Base-by-base conservation (phyloP, 2,888 invertebrate genomes). In the Nineta flava region DNA sequence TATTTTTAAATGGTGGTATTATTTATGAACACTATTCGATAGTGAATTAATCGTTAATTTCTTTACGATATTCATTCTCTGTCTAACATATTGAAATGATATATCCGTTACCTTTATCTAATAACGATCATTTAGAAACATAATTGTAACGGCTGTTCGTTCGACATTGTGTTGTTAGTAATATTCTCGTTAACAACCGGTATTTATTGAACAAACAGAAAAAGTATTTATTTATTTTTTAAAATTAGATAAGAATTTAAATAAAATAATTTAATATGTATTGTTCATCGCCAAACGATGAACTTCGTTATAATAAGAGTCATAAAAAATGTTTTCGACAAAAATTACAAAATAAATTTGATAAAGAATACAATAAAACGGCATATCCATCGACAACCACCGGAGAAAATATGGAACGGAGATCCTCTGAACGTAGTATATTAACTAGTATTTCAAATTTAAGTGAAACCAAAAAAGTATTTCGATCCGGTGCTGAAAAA, bases 401-500 rank as follows among this genome's bases (percentile, higher is more conserved):
- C 26, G 5, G n/a, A 10, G 38, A n/a, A 38, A 38, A n/a, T 13
- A 38, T 13, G n/a, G 38, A 38, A 38, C 38, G 38, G 12, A 10
- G 26, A 26, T 44, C 26, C 26, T 26, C 44, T 9, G 44, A 44
- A 5, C 44, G 60, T 43, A 64, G 62, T 43, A 59, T 66, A 26
- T 55, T 66, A 48, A 65, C 65, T 4, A 58, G 62, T 63, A 68
- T 65, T 66, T 71, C 65, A 59, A 49, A 49, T 19, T 69, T 81
- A 40, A 75, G 75, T 34, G 80, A 77, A 59, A 79, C 81, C 9
- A 72, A 79, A 53, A 75, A 74, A 58, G 78, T 73, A 42, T 64
- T 82, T 46, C 73, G 80, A 57, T 77, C 73, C 45, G 77, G 82
- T 31, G 80, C 80, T 10, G 81, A 81, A 54, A 79, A 77, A 62